These are phyloP conservation scores for Drosophila helvetica DNA, from an alignment of 2,888 invertebrate genomes.

Conservation along the genomic window DNA sequence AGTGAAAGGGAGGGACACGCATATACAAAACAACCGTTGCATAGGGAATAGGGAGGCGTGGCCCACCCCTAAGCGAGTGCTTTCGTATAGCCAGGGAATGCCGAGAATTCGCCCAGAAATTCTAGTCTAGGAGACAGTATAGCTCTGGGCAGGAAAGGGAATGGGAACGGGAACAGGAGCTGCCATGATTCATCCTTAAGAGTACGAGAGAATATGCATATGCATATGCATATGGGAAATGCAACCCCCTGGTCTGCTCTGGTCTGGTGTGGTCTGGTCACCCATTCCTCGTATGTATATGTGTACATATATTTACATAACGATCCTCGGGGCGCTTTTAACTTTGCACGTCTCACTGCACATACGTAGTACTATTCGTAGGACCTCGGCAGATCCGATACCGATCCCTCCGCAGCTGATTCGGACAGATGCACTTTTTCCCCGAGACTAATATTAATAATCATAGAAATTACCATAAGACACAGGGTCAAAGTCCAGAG, in stretches of 20 bases:
- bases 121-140: slow-evolving; percentile 13
- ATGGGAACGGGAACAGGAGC: not conserved
- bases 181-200: slow-evolving; percentile 10
- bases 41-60: not conserved
- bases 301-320: slow-evolving; percentile 41
- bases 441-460: slow-evolving; percentile 63
- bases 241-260: not conserved
- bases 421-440: slow-evolving; percentile 71
- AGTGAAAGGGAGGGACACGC: not conserved
- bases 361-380: slow-evolving; percentile 22
- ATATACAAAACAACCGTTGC: not conserved
- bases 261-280: not conserved
- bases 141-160: not conserved
- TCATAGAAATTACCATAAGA: slow-evolving; percentile 77
- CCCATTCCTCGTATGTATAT: slow-evolving; percentile 4
- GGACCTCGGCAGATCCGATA: not conserved
- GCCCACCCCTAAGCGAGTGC: slow-evolving; percentile 35
- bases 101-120: slow-evolving; percentile 9
- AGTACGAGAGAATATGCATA: not conserved
- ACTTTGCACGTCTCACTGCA: slow-evolving; percentile 74
- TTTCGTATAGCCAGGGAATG: slow-evolving; percentile 10
- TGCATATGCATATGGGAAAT: not conserved
- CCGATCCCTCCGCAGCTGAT: slow-evolving; percentile 18
- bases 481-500: slow-evolving; percentile 36
- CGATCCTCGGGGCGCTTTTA: slow-evolving; percentile 63